Evolutionary conservation across 1,140 invertebrate genomes (phyloP), one percentile per base, ranked within the genome.

Genomic region (Aricia agestis): DNA sequence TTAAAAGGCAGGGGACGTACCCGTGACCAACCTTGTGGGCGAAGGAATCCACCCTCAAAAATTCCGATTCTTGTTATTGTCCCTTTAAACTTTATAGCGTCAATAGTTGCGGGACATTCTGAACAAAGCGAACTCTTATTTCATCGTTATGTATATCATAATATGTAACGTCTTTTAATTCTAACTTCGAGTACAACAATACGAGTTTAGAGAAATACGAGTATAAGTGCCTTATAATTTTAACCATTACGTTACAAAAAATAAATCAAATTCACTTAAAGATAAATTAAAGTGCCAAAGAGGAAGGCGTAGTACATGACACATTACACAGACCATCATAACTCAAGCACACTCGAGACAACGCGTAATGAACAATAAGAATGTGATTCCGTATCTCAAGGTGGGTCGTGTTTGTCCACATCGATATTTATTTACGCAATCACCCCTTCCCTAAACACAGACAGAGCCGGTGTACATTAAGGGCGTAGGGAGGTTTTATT

Each of bases 381-480:
- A 18, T 52, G 52, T 6, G 61, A 63, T 63, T 63, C 36, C 32
- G 63, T 70, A 42, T 65, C 68, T 65, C 58, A 42, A 65, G 61
- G 59, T 36, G 36, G 70, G 66, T 71, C 74, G 73, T 70, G 72
- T 73, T 71, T 79, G 82, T 84, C 83, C 82, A 76, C 87, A 89
- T 90, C 89, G 87, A 91, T 89, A 87, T 82, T 85, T 88, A 88
- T 90, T 89, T 84, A 85, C 82, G 75, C 80, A 84, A 84, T 82
- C 82, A 84, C 82, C 85, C 84, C 86, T 79, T 81, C 86, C 83
- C 82, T 78, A 82, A 81, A 79, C 78, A 78, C 81, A 88, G 83
- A 88, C 89, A 90, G 83, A 85, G 86, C 78, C 77, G 81, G 87
- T 89, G 81, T 83, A 90, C 89, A 89, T 88, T 87, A 89, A 74